A percentile compares a stretch with the other conserved stretches of the same genome.
These are phyloP conservation scores for Pteropus alecto DNA, from an alignment of 2,113 vertebrate genomes.

Conservation along the genomic window DNA sequence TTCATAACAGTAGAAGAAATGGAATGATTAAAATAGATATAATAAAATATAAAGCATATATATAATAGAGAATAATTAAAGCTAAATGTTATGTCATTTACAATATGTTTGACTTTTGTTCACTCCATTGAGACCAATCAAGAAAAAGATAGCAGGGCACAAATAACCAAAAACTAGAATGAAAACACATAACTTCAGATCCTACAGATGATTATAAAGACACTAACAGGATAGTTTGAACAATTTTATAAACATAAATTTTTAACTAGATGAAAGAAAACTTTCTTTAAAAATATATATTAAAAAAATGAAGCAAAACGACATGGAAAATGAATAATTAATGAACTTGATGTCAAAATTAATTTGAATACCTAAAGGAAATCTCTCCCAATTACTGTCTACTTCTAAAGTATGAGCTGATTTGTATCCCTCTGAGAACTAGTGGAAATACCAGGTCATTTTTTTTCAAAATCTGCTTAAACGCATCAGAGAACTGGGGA, in stretches of 20 bases:
- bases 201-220: neutral
- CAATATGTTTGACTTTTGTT: neutral
- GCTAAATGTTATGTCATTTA: neutral
- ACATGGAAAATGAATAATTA: neutral
- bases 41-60: neutral
- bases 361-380: neutral
- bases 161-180: neutral
- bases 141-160: neutral
- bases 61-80: neutral
- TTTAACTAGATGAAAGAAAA: neutral
- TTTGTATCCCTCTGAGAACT: neutral
- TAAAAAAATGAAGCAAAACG: neutral
- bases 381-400: neutral
- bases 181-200: neutral
- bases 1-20: neutral
- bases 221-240: neutral
- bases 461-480: neutral
- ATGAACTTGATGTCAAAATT: neutral
- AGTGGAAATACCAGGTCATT: neutral
- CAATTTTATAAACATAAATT: neutral
- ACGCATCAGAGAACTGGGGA: neutral
- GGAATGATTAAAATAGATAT: neutral
- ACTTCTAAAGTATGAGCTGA: neutral
- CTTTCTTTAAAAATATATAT: neutral
- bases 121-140: neutral